These are phyloP conservation scores for Acleris emargana DNA, from an alignment of 2,888 invertebrate genomes.

Conservation along the genomic window DNA sequence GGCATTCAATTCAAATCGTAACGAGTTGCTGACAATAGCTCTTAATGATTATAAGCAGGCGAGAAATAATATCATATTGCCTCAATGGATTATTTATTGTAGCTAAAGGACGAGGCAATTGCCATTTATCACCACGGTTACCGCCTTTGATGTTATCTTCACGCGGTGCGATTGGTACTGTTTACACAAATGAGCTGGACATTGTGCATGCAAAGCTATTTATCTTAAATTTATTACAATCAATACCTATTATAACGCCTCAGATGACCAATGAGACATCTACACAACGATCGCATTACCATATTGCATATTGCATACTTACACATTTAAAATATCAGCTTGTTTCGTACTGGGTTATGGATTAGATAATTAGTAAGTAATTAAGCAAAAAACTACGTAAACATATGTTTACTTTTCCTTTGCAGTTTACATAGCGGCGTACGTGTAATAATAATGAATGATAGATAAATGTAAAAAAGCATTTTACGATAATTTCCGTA, in stretches of 20 bases:
- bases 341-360: neutral
- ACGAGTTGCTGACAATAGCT: constrained; percentile 71
- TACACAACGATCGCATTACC: neutral
- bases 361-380: neutral
- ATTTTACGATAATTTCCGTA: too few species aligned
- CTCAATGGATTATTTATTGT: constrained; percentile 76
- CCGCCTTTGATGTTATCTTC: constrained; percentile 80
- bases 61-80: constrained; percentile 76
- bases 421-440: neutral
- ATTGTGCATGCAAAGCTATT: constrained; percentile 31
- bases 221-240: constrained; percentile 30
- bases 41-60: constrained; percentile 77
- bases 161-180: constrained; percentile 55
- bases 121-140: constrained; percentile 79
- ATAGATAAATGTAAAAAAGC: too few species aligned
- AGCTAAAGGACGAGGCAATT: constrained; percentile 76
- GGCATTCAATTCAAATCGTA: constrained; percentile 79
- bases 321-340: neutral
- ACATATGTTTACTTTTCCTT: neutral
- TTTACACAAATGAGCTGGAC: constrained; percentile 27
- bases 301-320: neutral
- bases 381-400: neutral
- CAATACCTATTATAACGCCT: constrained; percentile 27
- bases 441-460: too few species aligned
- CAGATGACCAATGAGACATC: constrained; percentile 22